Percentiles rank a stretch among this genome's conserved stretches.
phyloP scores from a whole-genome alignment of 1,140 invertebrate genomes.

The Philopotamus ludificatus region DNA sequence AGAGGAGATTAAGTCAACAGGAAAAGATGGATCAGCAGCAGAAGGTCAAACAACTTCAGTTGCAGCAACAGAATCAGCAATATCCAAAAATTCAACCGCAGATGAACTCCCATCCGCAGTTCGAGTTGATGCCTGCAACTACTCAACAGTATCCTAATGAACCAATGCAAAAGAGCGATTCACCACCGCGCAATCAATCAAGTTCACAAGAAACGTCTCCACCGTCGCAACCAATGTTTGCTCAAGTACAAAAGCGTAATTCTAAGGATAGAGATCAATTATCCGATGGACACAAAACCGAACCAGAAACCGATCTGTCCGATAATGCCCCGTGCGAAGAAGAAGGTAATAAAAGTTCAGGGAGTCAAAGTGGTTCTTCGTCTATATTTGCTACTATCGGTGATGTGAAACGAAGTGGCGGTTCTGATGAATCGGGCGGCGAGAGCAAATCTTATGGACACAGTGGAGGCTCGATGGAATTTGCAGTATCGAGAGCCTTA shows the following conservation, averaged over 20 bases:
- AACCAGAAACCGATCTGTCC: slow-evolving; percentile 57
- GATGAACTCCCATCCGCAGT: slow-evolving; percentile 30
- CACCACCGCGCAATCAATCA: slow-evolving; percentile 14
- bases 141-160: slow-evolving; percentile 32
- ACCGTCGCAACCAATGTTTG: slow-evolving; percentile 45
- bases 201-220: slow-evolving; percentile 29
- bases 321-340: slow-evolving; percentile 62
- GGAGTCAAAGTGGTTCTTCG: slow-evolving; percentile 60
- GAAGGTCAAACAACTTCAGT: slow-evolving; percentile 53
- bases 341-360: slow-evolving; percentile 61
- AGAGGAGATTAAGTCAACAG: slow-evolving; percentile 54
- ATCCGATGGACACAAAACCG: slow-evolving; percentile 53
- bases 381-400: slow-evolving; percentile 72
- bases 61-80: slow-evolving; percentile 47
- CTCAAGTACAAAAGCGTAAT: slow-evolving; percentile 47
- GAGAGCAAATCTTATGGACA: slow-evolving; percentile 57
- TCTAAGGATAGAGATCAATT: slow-evolving; percentile 52
- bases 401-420: slow-evolving; percentile 64
- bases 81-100: slow-evolving; percentile 33
- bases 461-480: slow-evolving; percentile 64
- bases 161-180: slow-evolving; percentile 35
- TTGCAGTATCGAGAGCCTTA: slow-evolving; percentile 78
- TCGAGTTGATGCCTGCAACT: slow-evolving; percentile 40
- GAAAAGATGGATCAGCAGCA: slow-evolving; percentile 55
- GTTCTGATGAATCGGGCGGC: slow-evolving; percentile 60